Percentiles rank a stretch among this genome's conserved stretches.
Conservation (phyloP, 2,797 vertebrate species). For the Rhinatrema bivittatum region DNA sequence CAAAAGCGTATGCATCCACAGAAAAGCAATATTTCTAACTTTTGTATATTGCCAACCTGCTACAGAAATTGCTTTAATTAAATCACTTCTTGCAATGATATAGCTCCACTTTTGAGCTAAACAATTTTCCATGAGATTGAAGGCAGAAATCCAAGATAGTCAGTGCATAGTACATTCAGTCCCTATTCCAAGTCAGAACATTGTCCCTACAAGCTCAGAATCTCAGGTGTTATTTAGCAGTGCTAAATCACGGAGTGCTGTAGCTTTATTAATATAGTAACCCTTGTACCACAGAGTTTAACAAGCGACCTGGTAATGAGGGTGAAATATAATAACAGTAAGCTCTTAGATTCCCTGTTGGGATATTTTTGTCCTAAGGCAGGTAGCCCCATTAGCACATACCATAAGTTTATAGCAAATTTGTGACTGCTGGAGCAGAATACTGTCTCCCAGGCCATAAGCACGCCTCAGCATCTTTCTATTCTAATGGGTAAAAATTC, state of each 20-base stretch:
- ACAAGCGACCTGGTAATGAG: conserved; percentile 11
- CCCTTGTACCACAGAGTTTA: conserved; percentile 11
- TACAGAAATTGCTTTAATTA: too few species aligned
- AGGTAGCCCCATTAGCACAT: background rate
- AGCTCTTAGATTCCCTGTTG: conserved; percentile 7
- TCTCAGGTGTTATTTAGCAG: background rate
- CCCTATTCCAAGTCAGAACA: too few species aligned
- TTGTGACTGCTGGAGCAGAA: background rate
- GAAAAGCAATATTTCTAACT: too few species aligned
- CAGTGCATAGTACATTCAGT: too few species aligned
- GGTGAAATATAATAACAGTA: conserved; percentile 4
- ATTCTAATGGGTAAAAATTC: conserved; percentile 30
- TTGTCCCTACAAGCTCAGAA: background rate
- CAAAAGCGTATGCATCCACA: too few species aligned
- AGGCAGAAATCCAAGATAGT: too few species aligned
- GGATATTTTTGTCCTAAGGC: conserved; percentile 11
- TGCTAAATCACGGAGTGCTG: conserved; percentile 12
- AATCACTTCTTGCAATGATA: too few species aligned
- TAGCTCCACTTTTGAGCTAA: too few species aligned
- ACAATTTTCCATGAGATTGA: too few species aligned
- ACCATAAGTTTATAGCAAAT: background rate
- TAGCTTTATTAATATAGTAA: conserved; percentile 10
- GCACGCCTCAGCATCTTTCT: conserved; percentile 27
- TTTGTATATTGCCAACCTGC: too few species aligned
- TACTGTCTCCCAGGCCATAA: conserved; percentile 1